Base-by-base conservation (phyloP, 2,888 invertebrate genomes). In the Lithophane semibrunnea region DNA sequence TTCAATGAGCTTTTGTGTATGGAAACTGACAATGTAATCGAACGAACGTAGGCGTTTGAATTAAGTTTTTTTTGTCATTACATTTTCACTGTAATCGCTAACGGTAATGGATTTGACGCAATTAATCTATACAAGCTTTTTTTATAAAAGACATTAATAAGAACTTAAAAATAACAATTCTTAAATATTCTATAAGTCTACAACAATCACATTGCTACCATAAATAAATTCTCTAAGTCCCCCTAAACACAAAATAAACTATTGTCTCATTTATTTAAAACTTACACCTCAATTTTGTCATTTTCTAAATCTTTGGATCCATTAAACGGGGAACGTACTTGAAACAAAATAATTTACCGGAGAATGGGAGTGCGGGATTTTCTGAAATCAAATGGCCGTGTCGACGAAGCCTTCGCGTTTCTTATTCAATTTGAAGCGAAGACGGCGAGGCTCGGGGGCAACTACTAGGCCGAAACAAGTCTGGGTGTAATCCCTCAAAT, bases 381-480 rank as follows among this genome's bases (percentile, higher is more conserved):
- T 81, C 80, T 84, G 85, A 91, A 93, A 92, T 92, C 90, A 92
- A 93, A 92, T 90, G 87, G 89, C 87, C 88, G 89, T 89, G 90
- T 87, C 88, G 89, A 88, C 72, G 90, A 91, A 93, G 89, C 92
- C 92, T 90, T 93, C 92, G 90, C 90, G 90, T 90, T 92, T 91
- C 92, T 93, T 93, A 95, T 95, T 94, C 94, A 94, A 95, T 95
- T 93, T 92, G 90, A 91, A 90, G 89, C 91, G 92, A 92, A 93
- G 93, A 91, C 90, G 93, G 88, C 87, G 88, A 86, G 80, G 69
- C 83, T 88, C 87, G 89, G 86, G 89, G 88, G 90, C 91, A 92
- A 92, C 92, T 92, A 92, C 94, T 95, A 95, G 96, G 95, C 95
- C 95, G 96, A 96, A 96, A 96, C 95, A 96, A 95, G 94, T 93